Evolutionary conservation across 1,140 invertebrate genomes (phyloP).

Genomic region (Periplaneta americana): DNA sequence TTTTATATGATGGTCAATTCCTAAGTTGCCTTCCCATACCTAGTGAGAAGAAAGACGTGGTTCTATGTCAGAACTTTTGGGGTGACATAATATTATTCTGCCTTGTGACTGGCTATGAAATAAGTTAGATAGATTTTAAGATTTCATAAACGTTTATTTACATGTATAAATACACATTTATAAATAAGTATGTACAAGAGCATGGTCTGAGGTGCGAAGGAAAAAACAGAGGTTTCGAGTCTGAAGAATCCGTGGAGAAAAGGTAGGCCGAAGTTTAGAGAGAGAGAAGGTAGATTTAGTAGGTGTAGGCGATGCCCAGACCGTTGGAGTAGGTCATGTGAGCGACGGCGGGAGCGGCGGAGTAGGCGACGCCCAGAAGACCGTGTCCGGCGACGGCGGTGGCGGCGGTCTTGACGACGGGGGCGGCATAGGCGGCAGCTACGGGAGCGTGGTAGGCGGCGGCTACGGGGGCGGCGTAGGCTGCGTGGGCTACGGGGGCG

Average conservation of each 20-base stretch:
- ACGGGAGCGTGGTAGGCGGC: slow-evolving; percentile 28
- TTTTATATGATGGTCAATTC: no score
- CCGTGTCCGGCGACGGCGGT: slow-evolving; percentile 24
- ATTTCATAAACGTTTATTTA: not conserved
- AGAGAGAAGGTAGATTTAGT: not conserved
- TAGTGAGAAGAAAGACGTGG: no score
- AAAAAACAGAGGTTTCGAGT: not conserved
- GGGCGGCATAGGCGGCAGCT: slow-evolving; percentile 24
- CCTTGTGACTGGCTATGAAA: not conserved
- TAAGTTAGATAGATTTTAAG: not conserved
- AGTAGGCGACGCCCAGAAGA: slow-evolving; percentile 47
- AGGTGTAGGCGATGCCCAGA: slow-evolving; percentile 45
- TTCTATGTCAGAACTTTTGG: no score
- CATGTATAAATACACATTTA: not conserved
- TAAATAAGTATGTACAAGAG: not conserved
- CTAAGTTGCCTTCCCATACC: no score
- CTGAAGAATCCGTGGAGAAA: no score
- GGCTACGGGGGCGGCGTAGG: slow-evolving; percentile 27
- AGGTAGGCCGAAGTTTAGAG: not conserved
- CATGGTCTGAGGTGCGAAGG: not conserved
- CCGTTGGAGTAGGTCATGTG: slow-evolving; percentile 57
- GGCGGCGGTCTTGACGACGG: slow-evolving; percentile 19
- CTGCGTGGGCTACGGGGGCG: slow-evolving; percentile 25
- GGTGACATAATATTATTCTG: no score
- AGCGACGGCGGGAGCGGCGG: slow-evolving; percentile 54